Evolutionary conservation across 2,797 vertebrate species (phyloP).

Genomic region (Chromis chromis): DNA sequence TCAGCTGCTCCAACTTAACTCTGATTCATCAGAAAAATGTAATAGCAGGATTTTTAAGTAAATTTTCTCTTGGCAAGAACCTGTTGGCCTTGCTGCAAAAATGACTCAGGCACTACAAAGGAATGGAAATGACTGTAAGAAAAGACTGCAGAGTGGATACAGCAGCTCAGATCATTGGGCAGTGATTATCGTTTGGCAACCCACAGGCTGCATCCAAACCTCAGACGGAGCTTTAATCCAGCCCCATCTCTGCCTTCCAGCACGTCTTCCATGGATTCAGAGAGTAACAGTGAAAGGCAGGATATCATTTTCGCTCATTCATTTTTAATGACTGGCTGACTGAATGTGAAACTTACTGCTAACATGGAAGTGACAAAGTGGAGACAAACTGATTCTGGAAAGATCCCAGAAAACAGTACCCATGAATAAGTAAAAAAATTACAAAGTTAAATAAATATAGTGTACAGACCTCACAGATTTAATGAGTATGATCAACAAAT

Average conservation of each 20-base stretch:
- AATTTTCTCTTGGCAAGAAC: conserved; percentile 57
- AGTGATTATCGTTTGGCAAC: conserved; percentile 32
- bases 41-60: conserved; percentile 46
- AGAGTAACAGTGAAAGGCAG: conserved; percentile 9
- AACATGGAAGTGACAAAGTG: background rate
- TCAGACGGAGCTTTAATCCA: conserved; percentile 15
- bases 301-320: conserved; percentile 1
- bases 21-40: conserved; percentile 54
- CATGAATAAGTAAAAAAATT: background rate
- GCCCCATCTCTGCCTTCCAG: conserved; percentile 19
- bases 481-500: background rate
- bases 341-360: background rate
- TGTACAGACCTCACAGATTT: background rate
- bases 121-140: conserved; percentile 45
- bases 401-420: background rate
- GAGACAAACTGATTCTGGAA: background rate
- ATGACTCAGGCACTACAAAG: conserved; percentile 58
- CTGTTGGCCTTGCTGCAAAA: conserved; percentile 36
- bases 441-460: background rate
- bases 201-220: conserved; percentile 23
- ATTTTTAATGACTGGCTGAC: background rate
- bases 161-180: conserved; percentile 22
- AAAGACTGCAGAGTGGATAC: conserved; percentile 43
- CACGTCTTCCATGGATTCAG: conserved; percentile 1
- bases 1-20: conserved; percentile 63